Base-by-base conservation (phyloP, 2,888 invertebrate species). In the Seira musarum region DNA sequence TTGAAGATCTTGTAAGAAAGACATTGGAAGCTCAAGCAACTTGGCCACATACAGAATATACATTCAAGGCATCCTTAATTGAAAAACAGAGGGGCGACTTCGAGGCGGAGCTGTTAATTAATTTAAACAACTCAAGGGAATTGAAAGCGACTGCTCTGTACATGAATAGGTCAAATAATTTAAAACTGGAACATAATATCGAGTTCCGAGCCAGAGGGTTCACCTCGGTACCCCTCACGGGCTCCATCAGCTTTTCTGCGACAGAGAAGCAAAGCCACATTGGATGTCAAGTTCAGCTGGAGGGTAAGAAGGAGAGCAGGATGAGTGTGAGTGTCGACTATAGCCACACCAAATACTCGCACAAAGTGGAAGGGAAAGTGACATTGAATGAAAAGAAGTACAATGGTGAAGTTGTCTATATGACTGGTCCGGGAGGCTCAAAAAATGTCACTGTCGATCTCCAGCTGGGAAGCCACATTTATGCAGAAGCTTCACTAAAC, bases 371-470 rank as follows among this genome's bases (percentile, higher is more conserved):
- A 65, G 87, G 84, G 0, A 85, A 86, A 68, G 69, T 87, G 17
- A 83, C 85, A 0, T 61, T 87, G 22, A 83, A 86, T 76, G 85
- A 87, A 49, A 83, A 74, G 19, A 86, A 86, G 46, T 87, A 86
- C 68, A 83, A 69, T 19, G 83, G 85, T 0, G 85, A 85, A 53
- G 22, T 86, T 2, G 72, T 72, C 22, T 80, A 82, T 35, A 25
- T 74, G 0, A 66, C 66, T 1, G 78, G 72, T 8, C 80, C 78
- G 61, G 22, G 24, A 6, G 85, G 84, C 17, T 82, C 77, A 10
- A 81, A 71, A 21, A 71, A 81, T 53, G 35, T 84, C 3, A 78
- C 81, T 19, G 17, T 87, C 15, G 88, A 88, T 71, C 72, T 88
- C 25, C 83, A 87, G 30, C 74, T 87, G 6, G 83, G 82, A 13